These are phyloP conservation scores for Thymallus thymallus DNA, from an alignment of 2,113 vertebrate genomes.

Conservation along the genomic window DNA sequence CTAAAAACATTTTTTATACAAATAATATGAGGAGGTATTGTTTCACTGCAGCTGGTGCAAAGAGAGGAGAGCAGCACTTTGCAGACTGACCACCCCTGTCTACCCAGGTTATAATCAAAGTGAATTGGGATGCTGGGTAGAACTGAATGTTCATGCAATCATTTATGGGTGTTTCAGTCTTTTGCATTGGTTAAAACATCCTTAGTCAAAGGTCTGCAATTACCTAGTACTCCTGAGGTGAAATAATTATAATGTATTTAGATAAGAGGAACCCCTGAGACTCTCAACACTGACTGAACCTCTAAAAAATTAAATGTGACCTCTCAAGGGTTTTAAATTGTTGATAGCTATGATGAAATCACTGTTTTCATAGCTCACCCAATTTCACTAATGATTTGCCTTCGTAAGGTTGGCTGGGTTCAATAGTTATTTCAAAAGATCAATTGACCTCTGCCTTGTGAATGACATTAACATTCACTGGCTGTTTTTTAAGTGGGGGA, in stretches of 20 bases:
- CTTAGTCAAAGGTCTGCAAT: neutral
- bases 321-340: constrained; percentile 8
- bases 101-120: neutral
- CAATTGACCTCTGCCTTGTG: no score
- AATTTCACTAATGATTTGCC: constrained; percentile 23
- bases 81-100: neutral
- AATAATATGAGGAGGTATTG: neutral
- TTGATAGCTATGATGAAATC: constrained; percentile 28
- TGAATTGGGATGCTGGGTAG: neutral
- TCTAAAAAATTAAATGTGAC: neutral
- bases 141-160: neutral
- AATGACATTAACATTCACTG: no score
- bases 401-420: constrained; percentile 23
- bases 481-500: neutral
- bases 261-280: neutral
- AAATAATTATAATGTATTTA: neutral
- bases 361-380: neutral
- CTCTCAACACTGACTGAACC: neutral
- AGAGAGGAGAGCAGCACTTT: neutral
- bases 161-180: no score
- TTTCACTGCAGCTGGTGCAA: neutral
- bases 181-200: neutral
- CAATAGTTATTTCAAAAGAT: neutral
- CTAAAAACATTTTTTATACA: neutral
- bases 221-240: neutral